A percentile compares a stretch with the other conserved stretches of the same genome.
phyloP scores from a whole-genome alignment of 2,888 invertebrate genomes.

The Drosophila anomalipes region DNA sequence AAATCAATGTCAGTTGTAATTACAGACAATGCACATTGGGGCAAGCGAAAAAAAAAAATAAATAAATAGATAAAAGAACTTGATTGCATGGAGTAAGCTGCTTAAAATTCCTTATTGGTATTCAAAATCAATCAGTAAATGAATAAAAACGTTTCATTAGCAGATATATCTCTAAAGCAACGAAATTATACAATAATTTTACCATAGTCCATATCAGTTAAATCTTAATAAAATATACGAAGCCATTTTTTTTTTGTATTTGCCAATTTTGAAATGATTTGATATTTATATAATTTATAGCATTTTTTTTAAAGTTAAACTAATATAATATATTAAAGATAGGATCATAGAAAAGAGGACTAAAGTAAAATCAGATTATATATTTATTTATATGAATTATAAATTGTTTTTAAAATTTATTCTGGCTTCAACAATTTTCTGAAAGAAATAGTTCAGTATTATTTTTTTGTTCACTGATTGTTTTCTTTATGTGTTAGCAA shows the following conservation, averaged over 20 bases:
- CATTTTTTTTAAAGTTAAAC: neutral
- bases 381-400: neutral
- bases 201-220: neutral
- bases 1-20: slow-evolving; percentile 80
- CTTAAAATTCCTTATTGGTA: neutral
- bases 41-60: neutral
- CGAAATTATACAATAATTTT: neutral
- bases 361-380: neutral
- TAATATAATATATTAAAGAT: neutral
- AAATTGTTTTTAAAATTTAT: neutral
- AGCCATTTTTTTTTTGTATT: neutral
- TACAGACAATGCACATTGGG: slow-evolving; percentile 45
- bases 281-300: neutral
- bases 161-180: neutral
- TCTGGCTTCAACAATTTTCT: neutral
- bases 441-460: neutral
- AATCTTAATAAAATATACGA: neutral
- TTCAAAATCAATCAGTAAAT: neutral
- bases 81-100: slow-evolving; percentile 14
- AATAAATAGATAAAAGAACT: neutral
- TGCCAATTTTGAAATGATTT: neutral
- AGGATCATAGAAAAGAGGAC: neutral
- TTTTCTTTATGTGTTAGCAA: neutral
- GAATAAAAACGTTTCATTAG: neutral
- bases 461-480: no score